phyloP scores from a whole-genome alignment of 2,113 vertebrate species.

The Vidua chalybeata region DNA sequence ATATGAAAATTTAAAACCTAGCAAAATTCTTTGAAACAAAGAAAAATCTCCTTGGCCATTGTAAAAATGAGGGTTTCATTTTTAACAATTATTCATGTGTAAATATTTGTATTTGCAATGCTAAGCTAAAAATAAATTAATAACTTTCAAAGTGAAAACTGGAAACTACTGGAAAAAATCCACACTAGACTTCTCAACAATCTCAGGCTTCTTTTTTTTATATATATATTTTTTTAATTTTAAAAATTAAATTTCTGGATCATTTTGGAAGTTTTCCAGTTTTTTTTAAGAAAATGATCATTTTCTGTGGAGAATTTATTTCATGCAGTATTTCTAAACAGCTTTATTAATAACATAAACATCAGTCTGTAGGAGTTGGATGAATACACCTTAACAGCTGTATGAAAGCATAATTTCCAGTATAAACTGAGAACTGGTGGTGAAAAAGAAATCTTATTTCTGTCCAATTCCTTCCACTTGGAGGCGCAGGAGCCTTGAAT shows the following conservation, averaged over 20 bases:
- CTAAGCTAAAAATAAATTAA: not conserved
- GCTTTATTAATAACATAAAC: not conserved
- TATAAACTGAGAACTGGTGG: not conserved
- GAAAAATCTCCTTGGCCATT: not conserved
- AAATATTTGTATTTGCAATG: not conserved
- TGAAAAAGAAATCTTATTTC: not conserved
- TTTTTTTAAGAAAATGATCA: not conserved
- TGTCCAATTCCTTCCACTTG: not conserved
- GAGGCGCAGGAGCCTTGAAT: not conserved
- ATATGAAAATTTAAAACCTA: not conserved
- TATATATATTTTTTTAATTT: not conserved
- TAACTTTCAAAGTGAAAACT: not conserved
- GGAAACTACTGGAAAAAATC: not conserved
- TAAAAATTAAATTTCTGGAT: not conserved
- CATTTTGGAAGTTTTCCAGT: not conserved
- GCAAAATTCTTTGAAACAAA: not conserved
- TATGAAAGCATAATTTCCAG: not conserved
- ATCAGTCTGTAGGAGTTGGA: not conserved
- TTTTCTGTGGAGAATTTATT: not conserved
- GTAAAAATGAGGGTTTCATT: not conserved
- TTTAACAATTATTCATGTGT: not conserved
- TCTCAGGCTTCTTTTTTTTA: not conserved
- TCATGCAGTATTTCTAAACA: not conserved
- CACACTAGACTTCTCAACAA: not conserved
- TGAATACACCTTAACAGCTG: not conserved